phyloP scores from a whole-genome alignment of 2,888 invertebrate species.

The Macaria notata region DNA sequence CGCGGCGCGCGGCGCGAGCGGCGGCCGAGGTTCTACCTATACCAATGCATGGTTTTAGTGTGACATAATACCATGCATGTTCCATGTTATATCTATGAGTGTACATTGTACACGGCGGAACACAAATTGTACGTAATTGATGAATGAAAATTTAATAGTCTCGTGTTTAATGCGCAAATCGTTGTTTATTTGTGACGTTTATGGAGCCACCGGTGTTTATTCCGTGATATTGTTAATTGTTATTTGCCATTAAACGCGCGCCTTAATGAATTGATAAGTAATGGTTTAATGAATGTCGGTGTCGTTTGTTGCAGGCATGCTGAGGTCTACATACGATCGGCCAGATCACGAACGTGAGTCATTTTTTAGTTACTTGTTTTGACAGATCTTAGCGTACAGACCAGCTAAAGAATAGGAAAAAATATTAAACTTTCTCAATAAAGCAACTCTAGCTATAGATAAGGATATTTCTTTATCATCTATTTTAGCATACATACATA shows the following conservation, averaged over 20 bases:
- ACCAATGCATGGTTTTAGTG: too few relatives aligned
- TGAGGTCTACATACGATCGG: constrained; percentile 77
- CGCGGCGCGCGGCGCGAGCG: constrained; percentile 53
- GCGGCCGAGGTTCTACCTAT: not conserved
- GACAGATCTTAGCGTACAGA: too few relatives aligned
- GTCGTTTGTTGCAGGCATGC: constrained; percentile 67
- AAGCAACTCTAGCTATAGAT: too few relatives aligned
- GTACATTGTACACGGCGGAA: constrained; percentile 31
- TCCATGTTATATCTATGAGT: constrained; percentile 32
- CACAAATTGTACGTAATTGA: constrained; percentile 42
- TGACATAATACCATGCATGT: too few relatives aligned
- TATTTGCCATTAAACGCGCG: too few relatives aligned
- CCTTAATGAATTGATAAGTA: too few relatives aligned
- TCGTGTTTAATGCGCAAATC: constrained; percentile 31
- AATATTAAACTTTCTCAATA: too few relatives aligned
- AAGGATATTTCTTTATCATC: too few relatives aligned
- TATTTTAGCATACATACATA: too few relatives aligned
- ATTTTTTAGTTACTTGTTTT: not conserved
- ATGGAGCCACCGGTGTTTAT: constrained; percentile 16
- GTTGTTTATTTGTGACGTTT: constrained; percentile 36
- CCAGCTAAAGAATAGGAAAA: too few relatives aligned
- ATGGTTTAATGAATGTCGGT: too few relatives aligned
- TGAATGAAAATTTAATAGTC: constrained; percentile 44
- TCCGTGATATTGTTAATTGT: constrained; percentile 14
- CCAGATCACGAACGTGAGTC: constrained; percentile 80